Evolutionary conservation across 2,888 invertebrate genomes (phyloP), one percentile per base, ranked within the genome.

Genomic region (Polymixis lichenea): DNA sequence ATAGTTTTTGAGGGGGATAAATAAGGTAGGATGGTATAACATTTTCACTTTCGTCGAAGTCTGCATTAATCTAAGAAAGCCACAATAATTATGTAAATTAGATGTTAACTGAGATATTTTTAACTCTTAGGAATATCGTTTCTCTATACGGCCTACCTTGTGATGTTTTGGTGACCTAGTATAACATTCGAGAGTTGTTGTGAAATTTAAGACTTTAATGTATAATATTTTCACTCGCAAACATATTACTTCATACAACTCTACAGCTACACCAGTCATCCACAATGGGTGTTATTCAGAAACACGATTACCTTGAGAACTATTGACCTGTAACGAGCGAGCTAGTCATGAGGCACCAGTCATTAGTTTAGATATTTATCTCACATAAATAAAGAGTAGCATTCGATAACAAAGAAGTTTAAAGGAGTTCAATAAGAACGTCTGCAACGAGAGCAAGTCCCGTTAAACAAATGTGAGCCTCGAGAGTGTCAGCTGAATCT

Each of bases 261-360:
- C 28, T 62, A 67, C 61, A 51, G 32, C 66, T 32, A 67, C 72
- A 79, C 80, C 74, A 82, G 84, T 77, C 79, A 77, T 86, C 82
- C 83, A 87, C 88, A 87, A 86, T 88, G 84, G 86, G 71, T 85
- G 86, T 88, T 88, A 89, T 90, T 91, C 84, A 91, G 90, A 92
- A 93, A 93, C 94, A 89, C 77, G 94, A 92, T 95, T 90, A 89
- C 95, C 95, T 95, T 95, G 94, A 94, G 91, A 92, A 91, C 87
- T 91, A 91, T 92, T 94, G 93, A 93, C 92, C 93, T 91, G 92
- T 91, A 92, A 92, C 91, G 84, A 91, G 87, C 77, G 77, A 84
- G 77, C 83, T 85, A 89, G 84, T 85, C 86, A 86, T 88, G 78
- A 81, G 82, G 83, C 78, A 80, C 85, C 75, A 81, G 75, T 86